Conservation (phyloP, 2,113 vertebrate species). For the Odocoileus hemionus region DNA sequence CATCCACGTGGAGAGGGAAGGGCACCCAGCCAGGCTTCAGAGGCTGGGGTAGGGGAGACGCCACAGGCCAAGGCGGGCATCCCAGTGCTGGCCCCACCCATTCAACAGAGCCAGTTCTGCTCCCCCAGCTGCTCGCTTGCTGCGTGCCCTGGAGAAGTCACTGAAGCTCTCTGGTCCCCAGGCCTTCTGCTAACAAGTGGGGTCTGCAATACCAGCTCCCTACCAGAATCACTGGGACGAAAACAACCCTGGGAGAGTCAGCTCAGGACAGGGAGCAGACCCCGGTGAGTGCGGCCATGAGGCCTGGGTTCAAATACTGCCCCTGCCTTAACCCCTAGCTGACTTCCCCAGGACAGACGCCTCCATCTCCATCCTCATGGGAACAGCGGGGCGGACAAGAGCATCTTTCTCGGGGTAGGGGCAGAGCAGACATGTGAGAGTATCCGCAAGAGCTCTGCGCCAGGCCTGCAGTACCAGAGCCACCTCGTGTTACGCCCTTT, state of each 20-base stretch:
- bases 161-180: accelerated
- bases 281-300: background rate
- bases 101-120: background rate
- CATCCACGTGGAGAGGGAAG: background rate
- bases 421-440: background rate
- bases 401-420: accelerated
- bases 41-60: background rate
- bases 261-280: no score
- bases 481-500: background rate
- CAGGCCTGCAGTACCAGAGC: background rate
- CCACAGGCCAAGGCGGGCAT: no score
- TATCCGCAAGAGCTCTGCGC: accelerated
- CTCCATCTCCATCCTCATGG: background rate
- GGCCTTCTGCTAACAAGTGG: background rate
- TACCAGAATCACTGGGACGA: background rate
- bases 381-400: accelerated
- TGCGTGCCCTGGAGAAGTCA: background rate
- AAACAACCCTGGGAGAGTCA: background rate
- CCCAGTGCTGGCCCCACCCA: no score
- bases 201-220: background rate
- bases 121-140: accelerated
- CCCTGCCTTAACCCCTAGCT: background rate
- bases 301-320: background rate
- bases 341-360: background rate
- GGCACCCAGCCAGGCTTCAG: background rate